A percentile compares a stretch with the other conserved stretches of the same genome.
Conservation (phyloP, 2,797 vertebrate genomes). For the Coranthus polyacanthus region DNA sequence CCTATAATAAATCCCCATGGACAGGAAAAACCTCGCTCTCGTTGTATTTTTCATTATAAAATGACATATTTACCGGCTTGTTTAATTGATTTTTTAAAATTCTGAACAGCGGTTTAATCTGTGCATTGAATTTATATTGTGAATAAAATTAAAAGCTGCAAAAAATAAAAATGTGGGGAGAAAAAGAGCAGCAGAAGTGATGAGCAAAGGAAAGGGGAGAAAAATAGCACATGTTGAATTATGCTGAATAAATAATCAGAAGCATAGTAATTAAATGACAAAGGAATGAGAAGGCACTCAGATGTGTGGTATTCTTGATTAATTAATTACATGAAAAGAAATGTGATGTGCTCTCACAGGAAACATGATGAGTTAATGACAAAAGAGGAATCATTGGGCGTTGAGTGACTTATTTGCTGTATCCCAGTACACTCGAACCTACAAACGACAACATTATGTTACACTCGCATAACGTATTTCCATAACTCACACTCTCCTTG, state of each 20-base stretch:
- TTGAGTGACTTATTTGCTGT: background rate
- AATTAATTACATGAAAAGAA: background rate
- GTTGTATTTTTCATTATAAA: conserved; percentile 4
- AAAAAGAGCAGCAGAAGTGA: conserved; percentile 9
- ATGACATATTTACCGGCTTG: conserved; percentile 8
- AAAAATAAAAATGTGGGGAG: background rate
- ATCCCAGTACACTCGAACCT: background rate
- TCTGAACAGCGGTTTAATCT: background rate
- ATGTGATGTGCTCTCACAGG: background rate
- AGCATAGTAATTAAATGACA: background rate
- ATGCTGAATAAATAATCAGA: conserved; percentile 13
- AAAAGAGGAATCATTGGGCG: background rate
- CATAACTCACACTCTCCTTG: background rate
- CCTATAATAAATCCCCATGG: conserved; percentile 11
- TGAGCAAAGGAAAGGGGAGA: background rate
- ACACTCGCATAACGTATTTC: background rate
- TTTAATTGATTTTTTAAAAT: conserved; percentile 14
- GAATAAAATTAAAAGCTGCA: background rate
- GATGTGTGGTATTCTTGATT: background rate
- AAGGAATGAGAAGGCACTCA: background rate
- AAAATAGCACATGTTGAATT: background rate
- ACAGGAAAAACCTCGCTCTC: background rate
- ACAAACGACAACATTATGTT: background rate
- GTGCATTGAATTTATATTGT: background rate
- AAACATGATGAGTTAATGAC: background rate